phyloP scores from a whole-genome alignment of 2,888 invertebrate species.

The Yponomeuta plumbellus region DNA sequence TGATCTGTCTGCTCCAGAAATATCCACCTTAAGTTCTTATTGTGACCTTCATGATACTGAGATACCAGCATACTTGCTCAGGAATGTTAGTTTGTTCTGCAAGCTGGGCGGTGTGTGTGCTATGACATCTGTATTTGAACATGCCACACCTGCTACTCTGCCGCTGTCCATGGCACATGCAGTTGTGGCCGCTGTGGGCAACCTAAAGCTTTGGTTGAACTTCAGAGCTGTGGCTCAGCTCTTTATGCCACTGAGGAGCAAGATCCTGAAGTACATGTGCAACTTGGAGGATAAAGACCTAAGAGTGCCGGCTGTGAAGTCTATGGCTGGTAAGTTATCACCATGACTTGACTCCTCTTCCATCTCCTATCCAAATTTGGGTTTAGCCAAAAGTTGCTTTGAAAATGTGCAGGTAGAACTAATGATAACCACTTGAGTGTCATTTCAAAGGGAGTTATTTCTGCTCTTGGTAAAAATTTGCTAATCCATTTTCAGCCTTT shows the following conservation, averaged over 20 bases:
- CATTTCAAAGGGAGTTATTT: too few species aligned
- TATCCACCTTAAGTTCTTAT: slow-evolving; percentile 84
- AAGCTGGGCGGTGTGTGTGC: slow-evolving; percentile 92
- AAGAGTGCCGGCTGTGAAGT: slow-evolving; percentile 90
- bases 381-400: too few species aligned
- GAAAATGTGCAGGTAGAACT: too few species aligned
- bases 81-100: slow-evolving; percentile 96
- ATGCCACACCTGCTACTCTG: slow-evolving; percentile 82
- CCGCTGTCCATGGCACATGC: slow-evolving; percentile 94
- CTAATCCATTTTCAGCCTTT: too few species aligned
- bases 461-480: too few species aligned
- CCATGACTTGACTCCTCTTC: background rate
- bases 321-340: slow-evolving; percentile 86
- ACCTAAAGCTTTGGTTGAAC: slow-evolving; percentile 95
- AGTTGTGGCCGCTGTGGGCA: slow-evolving; percentile 93
- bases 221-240: slow-evolving; percentile 92
- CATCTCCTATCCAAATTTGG: background rate
- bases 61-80: slow-evolving; percentile 90
- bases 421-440: too few species aligned
- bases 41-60: slow-evolving; percentile 96
- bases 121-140: slow-evolving; percentile 91
- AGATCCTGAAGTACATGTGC: slow-evolving; percentile 95
- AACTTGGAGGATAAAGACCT: slow-evolving; percentile 94
- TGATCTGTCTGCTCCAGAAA: slow-evolving; percentile 90
- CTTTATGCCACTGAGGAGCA: slow-evolving; percentile 90